phyloP scores from a whole-genome alignment of 92 coral and sea anemone genomes.

The Isaurus tuberculatus region DNA sequence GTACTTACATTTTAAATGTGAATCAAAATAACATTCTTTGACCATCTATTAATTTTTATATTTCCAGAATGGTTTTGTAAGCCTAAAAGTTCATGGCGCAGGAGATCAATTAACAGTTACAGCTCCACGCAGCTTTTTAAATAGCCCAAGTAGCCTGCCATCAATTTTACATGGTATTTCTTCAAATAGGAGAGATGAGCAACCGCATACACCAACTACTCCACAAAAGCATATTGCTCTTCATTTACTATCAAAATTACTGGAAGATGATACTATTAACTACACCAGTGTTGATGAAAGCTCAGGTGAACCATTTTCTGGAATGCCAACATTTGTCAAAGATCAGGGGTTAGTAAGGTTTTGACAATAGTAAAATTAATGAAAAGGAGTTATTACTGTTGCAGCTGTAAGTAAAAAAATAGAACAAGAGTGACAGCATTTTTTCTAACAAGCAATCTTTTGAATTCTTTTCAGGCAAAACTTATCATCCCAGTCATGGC shows the following conservation, averaged over 20 bases:
- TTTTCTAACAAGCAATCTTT: no score
- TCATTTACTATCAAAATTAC: constrained; percentile 92
- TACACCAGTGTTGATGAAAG: constrained; percentile 87
- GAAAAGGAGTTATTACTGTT: no score
- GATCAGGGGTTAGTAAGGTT: constrained; percentile 38
- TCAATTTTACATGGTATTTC: constrained; percentile 22
- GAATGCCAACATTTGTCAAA: constrained; percentile 46
- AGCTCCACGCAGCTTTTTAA: constrained; percentile 34
- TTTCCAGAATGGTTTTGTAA: constrained; percentile 44
- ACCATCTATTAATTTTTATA: not conserved
- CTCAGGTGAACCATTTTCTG: constrained; percentile 74
- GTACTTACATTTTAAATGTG: no score
- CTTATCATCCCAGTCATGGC: constrained; percentile 90
- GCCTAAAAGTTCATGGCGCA: constrained; percentile 27
- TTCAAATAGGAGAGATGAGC: constrained; percentile 35
- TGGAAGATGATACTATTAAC: constrained; percentile 96
- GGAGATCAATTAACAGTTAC: constrained; percentile 39
- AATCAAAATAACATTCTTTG: no score
- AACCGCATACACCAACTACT: constrained; percentile 70
- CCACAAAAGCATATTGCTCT: constrained; percentile 95
- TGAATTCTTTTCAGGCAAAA: constrained; percentile 63
- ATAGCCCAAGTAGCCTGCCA: constrained; percentile 34
- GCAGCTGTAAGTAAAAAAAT: no score
- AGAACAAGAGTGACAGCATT: no score
- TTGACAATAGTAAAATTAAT: no score